Conservation (phyloP, 2,797 vertebrate genomes). For the Galaxias olidus region DNA sequence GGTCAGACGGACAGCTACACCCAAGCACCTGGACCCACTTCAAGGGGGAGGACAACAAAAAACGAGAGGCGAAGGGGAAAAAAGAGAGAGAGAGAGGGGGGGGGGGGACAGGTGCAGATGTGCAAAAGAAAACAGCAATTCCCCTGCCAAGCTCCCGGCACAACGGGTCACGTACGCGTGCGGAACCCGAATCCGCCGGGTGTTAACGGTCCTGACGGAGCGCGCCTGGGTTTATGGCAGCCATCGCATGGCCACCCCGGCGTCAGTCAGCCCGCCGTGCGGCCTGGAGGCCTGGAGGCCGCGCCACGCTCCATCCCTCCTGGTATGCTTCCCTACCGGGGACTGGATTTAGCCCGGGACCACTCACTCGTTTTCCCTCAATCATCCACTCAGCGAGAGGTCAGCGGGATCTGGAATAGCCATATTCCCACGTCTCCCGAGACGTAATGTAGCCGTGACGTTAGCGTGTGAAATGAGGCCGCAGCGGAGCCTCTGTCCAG, state of each 20-base stretch:
- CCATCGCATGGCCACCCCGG: slow-evolving; percentile 10
- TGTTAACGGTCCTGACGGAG: background rate
- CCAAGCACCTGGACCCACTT: too few species aligned
- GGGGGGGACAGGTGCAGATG: background rate
- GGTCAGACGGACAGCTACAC: too few species aligned
- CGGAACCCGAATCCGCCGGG: background rate
- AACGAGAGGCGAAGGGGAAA: background rate
- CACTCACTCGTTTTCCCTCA: slow-evolving; percentile 8
- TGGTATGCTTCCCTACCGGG: slow-evolving; percentile 19
- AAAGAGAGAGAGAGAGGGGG: background rate
- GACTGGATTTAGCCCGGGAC: slow-evolving; percentile 7
- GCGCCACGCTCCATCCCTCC: slow-evolving; percentile 17
- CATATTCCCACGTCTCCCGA: background rate
- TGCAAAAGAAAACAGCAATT: background rate
- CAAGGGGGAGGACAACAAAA: background rate
- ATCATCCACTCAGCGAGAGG: slow-evolving; percentile 11
- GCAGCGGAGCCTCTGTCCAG: background rate
- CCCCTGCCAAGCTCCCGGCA: background rate
- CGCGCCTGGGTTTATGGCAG: too few species aligned
- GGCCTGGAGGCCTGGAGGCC: background rate
- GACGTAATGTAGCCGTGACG: background rate
- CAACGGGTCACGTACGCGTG: background rate
- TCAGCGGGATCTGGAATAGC: slow-evolving; percentile 18
- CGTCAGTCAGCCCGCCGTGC: slow-evolving; percentile 8
- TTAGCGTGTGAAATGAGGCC: background rate